phyloP scores from a whole-genome alignment of 2,888 invertebrate species.

The Ectropis crepuscularia region DNA sequence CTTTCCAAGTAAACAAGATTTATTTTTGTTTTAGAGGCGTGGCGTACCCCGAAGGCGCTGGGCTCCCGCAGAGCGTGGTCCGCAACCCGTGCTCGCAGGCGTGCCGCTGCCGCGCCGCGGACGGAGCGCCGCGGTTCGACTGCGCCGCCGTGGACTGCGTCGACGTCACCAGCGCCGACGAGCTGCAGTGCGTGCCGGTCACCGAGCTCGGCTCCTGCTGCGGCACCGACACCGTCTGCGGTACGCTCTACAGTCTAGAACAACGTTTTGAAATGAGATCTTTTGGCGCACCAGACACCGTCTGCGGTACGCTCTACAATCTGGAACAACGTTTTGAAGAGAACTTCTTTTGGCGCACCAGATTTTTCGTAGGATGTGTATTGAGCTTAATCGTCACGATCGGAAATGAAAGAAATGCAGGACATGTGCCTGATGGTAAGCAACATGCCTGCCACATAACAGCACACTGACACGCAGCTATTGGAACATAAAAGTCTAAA shows the following conservation, averaged over 20 bases:
- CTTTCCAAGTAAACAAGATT: too few species aligned
- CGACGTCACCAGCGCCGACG: slow-evolving; percentile 64
- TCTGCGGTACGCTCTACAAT: slow-evolving; percentile 63
- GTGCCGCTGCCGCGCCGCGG: slow-evolving; percentile 60
- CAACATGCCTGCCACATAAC: too few species aligned
- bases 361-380: too few species aligned
- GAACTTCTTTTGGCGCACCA: too few species aligned
- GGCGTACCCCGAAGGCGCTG: slow-evolving; percentile 57
- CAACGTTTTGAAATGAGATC: too few species aligned
- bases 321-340: too few species aligned
- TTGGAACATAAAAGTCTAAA: too few species aligned
- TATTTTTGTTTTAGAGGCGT: slow-evolving; percentile 63
- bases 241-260: slow-evolving; percentile 46
- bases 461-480: too few species aligned
- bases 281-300: slow-evolving; percentile 65
- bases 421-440: too few species aligned
- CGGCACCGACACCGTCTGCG: slow-evolving; percentile 70
- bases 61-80: slow-evolving; percentile 65
- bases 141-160: slow-evolving; percentile 78
- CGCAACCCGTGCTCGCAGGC: slow-evolving; percentile 71
- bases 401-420: too few species aligned
- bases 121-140: slow-evolving; percentile 61
- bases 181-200: slow-evolving; percentile 66
- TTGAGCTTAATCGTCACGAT: too few species aligned
- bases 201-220: slow-evolving; percentile 73